Percentiles rank a stretch among this genome's conserved stretches.
Evolutionary conservation across 2,797 vertebrate species (phyloP).

Genomic region (Limnodromus scolopaceus): DNA sequence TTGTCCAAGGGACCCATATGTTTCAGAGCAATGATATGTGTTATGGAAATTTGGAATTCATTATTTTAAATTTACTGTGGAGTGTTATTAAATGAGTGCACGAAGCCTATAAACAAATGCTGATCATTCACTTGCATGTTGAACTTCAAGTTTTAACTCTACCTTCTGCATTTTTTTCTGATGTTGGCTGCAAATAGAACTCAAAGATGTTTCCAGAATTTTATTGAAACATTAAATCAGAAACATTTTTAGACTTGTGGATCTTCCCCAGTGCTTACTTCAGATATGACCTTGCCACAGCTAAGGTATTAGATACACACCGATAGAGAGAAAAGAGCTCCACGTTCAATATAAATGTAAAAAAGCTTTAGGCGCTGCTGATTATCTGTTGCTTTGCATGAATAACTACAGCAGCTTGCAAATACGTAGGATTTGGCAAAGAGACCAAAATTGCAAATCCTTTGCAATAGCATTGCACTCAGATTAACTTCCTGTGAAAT

Average conservation of each 20-base stretch:
- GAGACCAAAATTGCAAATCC: conserved; percentile 29
- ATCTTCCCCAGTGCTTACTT: neutral
- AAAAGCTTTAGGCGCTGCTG: conserved; percentile 12
- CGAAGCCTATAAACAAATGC: neutral
- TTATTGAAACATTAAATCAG: neutral
- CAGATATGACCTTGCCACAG: neutral
- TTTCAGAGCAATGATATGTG: neutral
- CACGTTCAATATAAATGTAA: conserved; percentile 22
- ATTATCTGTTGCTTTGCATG: conserved; percentile 48
- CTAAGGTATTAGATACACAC: neutral
- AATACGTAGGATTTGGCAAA: conserved; percentile 59
- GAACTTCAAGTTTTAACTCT: neutral
- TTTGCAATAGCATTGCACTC: neutral
- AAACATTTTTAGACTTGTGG: neutral
- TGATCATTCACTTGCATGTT: neutral
- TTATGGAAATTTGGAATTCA: neutral
- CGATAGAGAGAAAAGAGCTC: neutral
- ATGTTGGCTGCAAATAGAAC: neutral
- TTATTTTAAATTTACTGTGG: neutral
- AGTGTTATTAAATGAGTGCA: neutral
- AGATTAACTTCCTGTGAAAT: conserved; percentile 63
- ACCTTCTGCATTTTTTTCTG: neutral
- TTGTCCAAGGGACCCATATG: neutral
- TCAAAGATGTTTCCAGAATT: neutral
- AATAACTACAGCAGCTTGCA: conserved; percentile 51